Evolutionary conservation across 2,888 invertebrate genomes (phyloP).

Genomic region (Catocala fraxini): DNA sequence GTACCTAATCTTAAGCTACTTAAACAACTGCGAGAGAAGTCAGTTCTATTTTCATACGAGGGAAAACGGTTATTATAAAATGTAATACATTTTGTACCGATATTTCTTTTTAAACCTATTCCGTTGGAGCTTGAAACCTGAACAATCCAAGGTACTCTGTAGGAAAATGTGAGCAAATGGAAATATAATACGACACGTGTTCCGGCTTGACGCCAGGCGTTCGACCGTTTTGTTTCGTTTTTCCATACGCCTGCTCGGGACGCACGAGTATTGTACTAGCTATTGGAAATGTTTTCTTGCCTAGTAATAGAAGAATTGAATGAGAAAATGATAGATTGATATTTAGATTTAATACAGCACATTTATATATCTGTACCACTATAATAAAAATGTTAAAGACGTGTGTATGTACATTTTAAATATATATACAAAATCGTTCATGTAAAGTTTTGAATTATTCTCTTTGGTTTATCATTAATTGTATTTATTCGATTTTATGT

Average conservation of each 20-base stretch:
- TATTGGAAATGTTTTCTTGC: neutral
- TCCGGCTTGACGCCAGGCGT: neutral
- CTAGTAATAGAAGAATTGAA: neutral
- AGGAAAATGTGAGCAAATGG: neutral
- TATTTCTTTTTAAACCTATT: neutral
- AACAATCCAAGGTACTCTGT: neutral
- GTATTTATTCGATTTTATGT: no score
- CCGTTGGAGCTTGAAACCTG: constrained; percentile 1
- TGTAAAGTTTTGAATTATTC: no score
- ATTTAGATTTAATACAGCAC: neutral
- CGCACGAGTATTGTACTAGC: neutral
- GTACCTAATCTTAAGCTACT: no score
- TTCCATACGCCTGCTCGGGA: neutral
- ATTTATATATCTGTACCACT: no score
- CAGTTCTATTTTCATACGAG: neutral
- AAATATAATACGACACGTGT: constrained; percentile 11
- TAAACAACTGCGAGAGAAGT: no score
- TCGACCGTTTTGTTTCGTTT: neutral
- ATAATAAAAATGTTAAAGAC: no score
- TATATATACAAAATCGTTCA: no score
- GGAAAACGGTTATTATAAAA: no score
- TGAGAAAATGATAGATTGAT: neutral
- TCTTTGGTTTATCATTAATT: no score
- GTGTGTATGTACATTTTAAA: no score
- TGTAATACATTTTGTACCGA: no score